Evolutionary conservation across 2,797 vertebrate genomes (phyloP).

Genomic region (Chanos chanos): DNA sequence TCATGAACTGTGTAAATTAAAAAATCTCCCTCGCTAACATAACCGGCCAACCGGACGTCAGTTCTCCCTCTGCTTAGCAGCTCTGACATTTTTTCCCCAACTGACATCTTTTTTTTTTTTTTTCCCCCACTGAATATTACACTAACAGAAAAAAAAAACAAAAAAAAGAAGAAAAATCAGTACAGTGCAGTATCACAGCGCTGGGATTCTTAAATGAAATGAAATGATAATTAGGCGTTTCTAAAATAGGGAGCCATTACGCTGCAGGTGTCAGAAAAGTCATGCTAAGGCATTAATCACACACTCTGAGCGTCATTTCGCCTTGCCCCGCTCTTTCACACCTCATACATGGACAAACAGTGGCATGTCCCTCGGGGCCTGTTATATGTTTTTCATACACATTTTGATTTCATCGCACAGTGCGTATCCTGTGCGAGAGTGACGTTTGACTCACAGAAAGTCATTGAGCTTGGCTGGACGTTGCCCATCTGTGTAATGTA

Average conservation of each 20-base stretch:
- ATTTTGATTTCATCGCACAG: conserved; percentile 88
- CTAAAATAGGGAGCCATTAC: conserved; percentile 79
- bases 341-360: conserved; percentile 81
- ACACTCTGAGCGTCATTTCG: conserved; percentile 72
- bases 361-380: conserved; percentile 71
- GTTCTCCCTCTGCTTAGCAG: conserved; percentile 27
- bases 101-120: no score
- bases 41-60: background rate
- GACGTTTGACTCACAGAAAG: conserved; percentile 83
- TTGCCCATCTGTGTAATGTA: conserved; percentile 84
- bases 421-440: conserved; percentile 76
- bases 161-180: conserved; percentile 28
- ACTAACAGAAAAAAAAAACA: conserved; percentile 67
- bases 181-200: conserved; percentile 50
- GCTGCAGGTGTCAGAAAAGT: conserved; percentile 83
- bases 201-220: conserved; percentile 79
- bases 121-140: conserved; percentile 54
- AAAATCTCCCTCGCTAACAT: conserved; percentile 29
- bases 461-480: conserved; percentile 86
- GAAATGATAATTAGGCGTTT: conserved; percentile 88
- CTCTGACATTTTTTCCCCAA: conserved; percentile 34
- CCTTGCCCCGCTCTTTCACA: conserved; percentile 77
- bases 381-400: conserved; percentile 92
- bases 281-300: conserved; percentile 89
- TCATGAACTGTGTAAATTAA: conserved; percentile 52